Evolutionary conservation across 2,888 invertebrate genomes (phyloP), one percentile per base, ranked within the genome.

Genomic region (Saturnia japonica): DNA sequence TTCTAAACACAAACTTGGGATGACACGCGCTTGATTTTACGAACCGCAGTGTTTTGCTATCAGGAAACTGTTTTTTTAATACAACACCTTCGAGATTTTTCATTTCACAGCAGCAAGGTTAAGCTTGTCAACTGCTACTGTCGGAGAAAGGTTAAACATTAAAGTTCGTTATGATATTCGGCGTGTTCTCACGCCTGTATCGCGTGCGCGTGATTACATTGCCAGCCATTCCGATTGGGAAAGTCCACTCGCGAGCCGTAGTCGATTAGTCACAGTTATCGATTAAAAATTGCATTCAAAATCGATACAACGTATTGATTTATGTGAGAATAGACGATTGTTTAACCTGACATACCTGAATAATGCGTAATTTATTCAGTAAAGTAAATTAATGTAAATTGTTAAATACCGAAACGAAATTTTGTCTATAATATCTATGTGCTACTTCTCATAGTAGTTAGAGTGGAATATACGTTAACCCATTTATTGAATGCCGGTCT

Each of bases 1-100:
- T 90, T 92, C 91, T 82, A 90, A 89, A 88, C 86, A 85, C 83
- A 93, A 92, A 93, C 87, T 84, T 85, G 86, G 82, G 85, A 86
- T 86, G 93, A 93, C 93, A 87, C 83, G 87, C 85, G 87, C 87
- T 85, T 86, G 87, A 85, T 80, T 88, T 88, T 81, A 74, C 71
- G 73, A 80, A 78, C 79, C 78, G 75, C 78, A 75, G 81, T 73
- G 62, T 74, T 74, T 74, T 69, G 68, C 68, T 67, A 68, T 60
- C 75, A 25, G 73, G 75, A 71, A 25, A 51, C 19, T 40, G 16
- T 19, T 64, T n/a, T 16, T 64, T 40, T 1, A 19, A 22, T 64
- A 19, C 16, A 64, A 64, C 25, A n/a, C 6, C 67, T 16, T 28
- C 9, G 45, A 47, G 54, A 70, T 73, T 72, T 69, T 25, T 70